These are phyloP conservation scores for Eubasilissa regina DNA, from an alignment of 1,140 invertebrate species.

Conservation along the genomic window DNA sequence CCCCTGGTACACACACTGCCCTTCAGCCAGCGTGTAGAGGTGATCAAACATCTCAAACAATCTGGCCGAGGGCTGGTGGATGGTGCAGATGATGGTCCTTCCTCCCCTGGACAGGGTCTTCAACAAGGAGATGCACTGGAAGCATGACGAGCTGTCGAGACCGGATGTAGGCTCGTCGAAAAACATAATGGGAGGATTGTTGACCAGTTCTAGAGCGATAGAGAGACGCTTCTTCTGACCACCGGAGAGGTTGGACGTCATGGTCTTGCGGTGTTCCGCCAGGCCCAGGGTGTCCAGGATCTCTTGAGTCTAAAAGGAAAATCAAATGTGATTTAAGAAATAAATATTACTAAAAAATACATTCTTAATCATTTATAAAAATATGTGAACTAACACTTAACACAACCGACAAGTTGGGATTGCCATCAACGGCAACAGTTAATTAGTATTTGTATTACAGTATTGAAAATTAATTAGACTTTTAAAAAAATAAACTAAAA, in stretches of 20 bases:
- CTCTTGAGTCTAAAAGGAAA: constrained; percentile 83
- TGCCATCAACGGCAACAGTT: no score
- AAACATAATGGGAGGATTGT: constrained; percentile 97
- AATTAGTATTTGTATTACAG: no score
- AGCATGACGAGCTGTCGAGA: constrained; percentile 94
- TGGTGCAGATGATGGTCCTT: constrained; percentile 96
- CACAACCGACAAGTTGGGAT: no score
- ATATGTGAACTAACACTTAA: no score
- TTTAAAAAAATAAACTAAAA: no score
- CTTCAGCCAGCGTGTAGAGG: constrained; percentile 93
- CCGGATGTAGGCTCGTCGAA: constrained; percentile 98
- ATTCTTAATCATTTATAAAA: no score
- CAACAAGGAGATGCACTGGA: constrained; percentile 91
- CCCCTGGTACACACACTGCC: constrained; percentile 95
- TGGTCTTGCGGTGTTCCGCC: constrained; percentile 88
- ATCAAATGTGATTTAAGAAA: constrained; percentile 32
- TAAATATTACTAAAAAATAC: no score
- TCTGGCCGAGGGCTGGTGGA: constrained; percentile 96
- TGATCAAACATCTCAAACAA: constrained; percentile 98
- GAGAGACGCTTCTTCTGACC: constrained; percentile 97
- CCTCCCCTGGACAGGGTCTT: constrained; percentile 92
- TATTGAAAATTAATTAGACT: no score
- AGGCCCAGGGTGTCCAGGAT: constrained; percentile 92
- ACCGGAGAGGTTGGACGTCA: constrained; percentile 92
- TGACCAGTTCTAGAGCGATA: constrained; percentile 96